Conservation (phyloP, 1,140 invertebrate genomes). For the Pogonus chalceus region DNA sequence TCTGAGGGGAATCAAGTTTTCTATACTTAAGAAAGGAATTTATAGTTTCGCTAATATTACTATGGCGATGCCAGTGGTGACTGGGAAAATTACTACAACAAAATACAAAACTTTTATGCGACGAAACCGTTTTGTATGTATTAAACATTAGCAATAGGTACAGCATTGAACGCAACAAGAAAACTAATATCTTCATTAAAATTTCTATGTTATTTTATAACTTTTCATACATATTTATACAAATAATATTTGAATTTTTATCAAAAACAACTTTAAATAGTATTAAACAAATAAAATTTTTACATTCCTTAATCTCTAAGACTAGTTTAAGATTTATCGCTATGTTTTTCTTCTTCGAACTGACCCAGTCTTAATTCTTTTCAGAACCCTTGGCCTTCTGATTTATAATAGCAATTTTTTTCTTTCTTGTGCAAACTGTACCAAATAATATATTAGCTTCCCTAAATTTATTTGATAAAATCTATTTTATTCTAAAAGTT, state of each 20-base stretch:
- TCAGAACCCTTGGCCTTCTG: background rate
- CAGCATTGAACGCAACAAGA: too few relatives aligned
- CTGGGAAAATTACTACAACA: too few relatives aligned
- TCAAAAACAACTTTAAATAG: too few relatives aligned
- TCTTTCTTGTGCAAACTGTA: background rate
- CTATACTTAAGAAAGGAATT: background rate
- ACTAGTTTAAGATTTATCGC: background rate
- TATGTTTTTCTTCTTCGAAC: background rate
- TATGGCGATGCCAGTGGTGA: background rate
- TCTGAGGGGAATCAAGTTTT: background rate
- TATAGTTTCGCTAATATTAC: slow-evolving; percentile 3
- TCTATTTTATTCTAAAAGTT: too few relatives aligned
- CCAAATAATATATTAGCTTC: too few relatives aligned
- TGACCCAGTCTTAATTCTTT: background rate
- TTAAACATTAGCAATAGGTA: too few relatives aligned
- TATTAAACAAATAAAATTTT: too few relatives aligned
- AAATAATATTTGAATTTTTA: background rate
- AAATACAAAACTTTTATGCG: background rate
- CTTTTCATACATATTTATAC: background rate
- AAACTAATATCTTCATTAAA: background rate
- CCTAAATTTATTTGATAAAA: too few relatives aligned
- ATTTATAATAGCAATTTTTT: background rate
- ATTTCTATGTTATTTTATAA: background rate
- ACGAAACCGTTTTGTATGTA: slow-evolving; percentile 1
- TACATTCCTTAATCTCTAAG: too few relatives aligned